A percentile compares a stretch with the other conserved stretches of the same genome.
phyloP scores from a whole-genome alignment of 2,113 vertebrate genomes.

The Theropithecus gelada region DNA sequence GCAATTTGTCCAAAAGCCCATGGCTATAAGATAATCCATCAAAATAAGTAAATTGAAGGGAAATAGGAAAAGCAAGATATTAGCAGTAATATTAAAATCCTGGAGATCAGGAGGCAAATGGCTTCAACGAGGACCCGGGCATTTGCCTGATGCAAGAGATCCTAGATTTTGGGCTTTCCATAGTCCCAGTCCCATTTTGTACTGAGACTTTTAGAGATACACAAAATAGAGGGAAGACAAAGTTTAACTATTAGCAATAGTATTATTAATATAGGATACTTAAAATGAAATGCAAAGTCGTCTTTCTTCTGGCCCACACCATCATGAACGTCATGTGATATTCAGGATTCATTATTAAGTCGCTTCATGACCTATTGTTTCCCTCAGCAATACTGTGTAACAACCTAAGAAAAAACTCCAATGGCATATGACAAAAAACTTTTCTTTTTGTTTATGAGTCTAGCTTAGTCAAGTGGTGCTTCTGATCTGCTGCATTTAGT shows the following conservation, averaged over 20 bases:
- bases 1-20: not conserved
- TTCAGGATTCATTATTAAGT: not conserved
- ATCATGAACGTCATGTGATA: too few relatives aligned
- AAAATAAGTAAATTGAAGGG: conserved; percentile 1
- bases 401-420: not conserved
- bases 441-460: not conserved
- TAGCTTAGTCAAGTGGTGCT: not conserved
- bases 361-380: not conserved
- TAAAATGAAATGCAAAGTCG: not conserved
- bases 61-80: not conserved
- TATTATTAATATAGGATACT: not conserved
- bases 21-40: not conserved
- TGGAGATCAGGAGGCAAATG: not conserved
- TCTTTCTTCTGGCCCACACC: not conserved
- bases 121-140: not conserved
- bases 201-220: not conserved
- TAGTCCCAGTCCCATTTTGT: not conserved
- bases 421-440: not conserved
- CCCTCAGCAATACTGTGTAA: not conserved
- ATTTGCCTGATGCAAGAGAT: not conserved
- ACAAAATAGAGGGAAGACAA: not conserved
- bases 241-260: not conserved
- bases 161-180: not conserved
- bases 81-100: not conserved
- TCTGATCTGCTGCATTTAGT: not conserved